These are phyloP conservation scores for Geodia barretti DNA, from an alignment of 37 sponge, comb jelly and placozoan species.

Conservation along the genomic window DNA sequence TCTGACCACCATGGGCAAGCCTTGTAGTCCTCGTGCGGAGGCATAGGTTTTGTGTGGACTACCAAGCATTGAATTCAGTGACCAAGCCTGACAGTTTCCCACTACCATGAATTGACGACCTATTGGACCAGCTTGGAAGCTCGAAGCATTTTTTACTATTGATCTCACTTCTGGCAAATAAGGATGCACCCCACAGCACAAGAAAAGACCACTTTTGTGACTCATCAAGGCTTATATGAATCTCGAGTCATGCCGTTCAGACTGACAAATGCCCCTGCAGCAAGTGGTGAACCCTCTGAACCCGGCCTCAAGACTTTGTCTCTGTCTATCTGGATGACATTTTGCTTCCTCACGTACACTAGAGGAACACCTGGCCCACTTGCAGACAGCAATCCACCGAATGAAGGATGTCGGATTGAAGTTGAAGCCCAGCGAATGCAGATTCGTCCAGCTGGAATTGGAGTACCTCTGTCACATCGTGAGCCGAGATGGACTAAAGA, in stretches of 20 bases:
- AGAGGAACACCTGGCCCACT: constrained; percentile 32
- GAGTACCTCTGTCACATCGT: constrained; percentile 48
- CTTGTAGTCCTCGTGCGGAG: too few species aligned
- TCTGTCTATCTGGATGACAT: constrained; percentile 58
- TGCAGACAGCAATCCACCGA: constrained; percentile 52
- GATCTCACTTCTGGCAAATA: constrained; percentile 72
- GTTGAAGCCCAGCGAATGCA: constrained; percentile 39
- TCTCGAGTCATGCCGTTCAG: constrained; percentile 55
- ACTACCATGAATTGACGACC: too few species aligned
- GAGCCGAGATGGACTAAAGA: constrained; percentile 33
- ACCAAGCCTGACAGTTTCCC: too few species aligned
- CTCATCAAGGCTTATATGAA: constrained; percentile 61
- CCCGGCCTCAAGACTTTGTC: constrained; percentile 50
- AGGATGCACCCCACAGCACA: constrained; percentile 43
- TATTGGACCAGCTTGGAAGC: too few species aligned
- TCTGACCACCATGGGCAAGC: too few species aligned
- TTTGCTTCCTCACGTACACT: constrained; percentile 18
- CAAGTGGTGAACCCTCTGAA: too few species aligned
- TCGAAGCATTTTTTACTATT: too few species aligned
- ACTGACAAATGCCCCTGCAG: constrained; percentile 51
- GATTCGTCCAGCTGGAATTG: constrained; percentile 27
- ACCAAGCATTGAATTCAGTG: too few species aligned
- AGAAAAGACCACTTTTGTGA: constrained; percentile 50
- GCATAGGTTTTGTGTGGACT: too few species aligned
- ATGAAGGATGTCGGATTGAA: constrained; percentile 57